phyloP scores from a whole-genome alignment of 2,113 vertebrate genomes.

The Sigmodon hispidus region DNA sequence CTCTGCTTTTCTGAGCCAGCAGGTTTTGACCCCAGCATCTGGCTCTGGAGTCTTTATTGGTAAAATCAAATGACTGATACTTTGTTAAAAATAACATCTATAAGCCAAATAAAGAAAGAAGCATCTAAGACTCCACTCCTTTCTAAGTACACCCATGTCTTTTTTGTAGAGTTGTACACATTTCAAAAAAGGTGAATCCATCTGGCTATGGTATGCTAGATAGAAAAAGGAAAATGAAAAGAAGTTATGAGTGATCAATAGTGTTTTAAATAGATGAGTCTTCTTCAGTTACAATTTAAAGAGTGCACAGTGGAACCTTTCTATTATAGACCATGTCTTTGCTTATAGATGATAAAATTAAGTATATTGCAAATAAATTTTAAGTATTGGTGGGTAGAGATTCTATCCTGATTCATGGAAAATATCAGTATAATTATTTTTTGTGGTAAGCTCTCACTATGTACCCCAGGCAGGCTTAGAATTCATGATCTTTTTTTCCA shows the following conservation, averaged over 20 bases:
- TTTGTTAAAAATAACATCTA: background rate
- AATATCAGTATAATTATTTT: background rate
- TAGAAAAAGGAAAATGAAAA: background rate
- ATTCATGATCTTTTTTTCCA: background rate
- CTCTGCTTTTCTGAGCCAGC: background rate
- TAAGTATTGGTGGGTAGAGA: background rate
- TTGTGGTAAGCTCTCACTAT: background rate
- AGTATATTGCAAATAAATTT: background rate
- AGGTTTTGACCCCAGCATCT: background rate
- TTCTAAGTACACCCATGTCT: constrained; percentile 27
- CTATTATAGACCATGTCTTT: background rate
- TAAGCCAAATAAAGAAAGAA: constrained; percentile 27
- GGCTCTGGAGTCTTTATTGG: background rate
- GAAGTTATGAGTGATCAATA: background rate
- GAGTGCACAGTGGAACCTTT: background rate
- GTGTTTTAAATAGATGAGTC: constrained; percentile 16
- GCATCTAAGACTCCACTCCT: background rate
- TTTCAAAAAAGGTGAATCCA: constrained; percentile 50
- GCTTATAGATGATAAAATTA: background rate
- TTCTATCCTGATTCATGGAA: background rate
- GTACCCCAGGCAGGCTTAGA: background rate
- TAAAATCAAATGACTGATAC: background rate
- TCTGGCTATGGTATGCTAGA: background rate
- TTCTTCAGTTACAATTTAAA: constrained; percentile 40
- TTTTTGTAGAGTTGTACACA: constrained; percentile 21